These are phyloP conservation scores for Dryobota labecula DNA, from an alignment of 2,888 invertebrate species.

Conservation along the genomic window DNA sequence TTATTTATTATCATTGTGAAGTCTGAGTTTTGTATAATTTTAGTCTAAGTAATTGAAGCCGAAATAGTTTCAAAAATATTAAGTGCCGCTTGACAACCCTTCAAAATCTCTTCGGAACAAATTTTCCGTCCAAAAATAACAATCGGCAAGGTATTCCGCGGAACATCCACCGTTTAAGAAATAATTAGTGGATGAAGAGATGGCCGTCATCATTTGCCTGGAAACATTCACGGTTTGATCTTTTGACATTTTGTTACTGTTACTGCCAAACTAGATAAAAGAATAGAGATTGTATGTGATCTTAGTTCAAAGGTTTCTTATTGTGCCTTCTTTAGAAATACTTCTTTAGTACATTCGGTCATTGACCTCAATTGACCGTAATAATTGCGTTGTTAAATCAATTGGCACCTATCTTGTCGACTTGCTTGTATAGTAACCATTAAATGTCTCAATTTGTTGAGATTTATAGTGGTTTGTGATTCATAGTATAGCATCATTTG, in stretches of 20 bases:
- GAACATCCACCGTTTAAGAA: constrained; percentile 32
- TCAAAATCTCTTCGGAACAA: constrained; percentile 7
- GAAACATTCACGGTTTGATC: constrained; percentile 10
- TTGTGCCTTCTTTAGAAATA: neutral
- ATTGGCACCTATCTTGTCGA: neutral
- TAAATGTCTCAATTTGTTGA: constrained; percentile 14
- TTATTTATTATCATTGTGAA: neutral
- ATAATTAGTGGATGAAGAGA: constrained; percentile 30
- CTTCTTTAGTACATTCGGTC: neutral
- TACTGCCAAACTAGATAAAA: neutral
- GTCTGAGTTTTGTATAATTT: neutral
- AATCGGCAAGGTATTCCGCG: constrained; percentile 11
- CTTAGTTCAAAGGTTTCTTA: neutral
- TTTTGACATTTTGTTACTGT: constrained; percentile 7
- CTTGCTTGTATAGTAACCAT: neutral
- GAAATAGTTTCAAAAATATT: neutral
- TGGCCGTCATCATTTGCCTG: neutral
- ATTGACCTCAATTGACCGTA: neutral
- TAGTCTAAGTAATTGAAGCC: neutral
- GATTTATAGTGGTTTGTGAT: constrained; percentile 10
- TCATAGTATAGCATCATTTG: neutral
- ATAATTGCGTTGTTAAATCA: constrained; percentile 21
- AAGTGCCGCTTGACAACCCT: constrained; percentile 10
- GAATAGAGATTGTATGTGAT: neutral
- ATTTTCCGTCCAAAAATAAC: constrained; percentile 25